Conservation (phyloP, 2,797 vertebrate species). For the Botia almorhae region DNA sequence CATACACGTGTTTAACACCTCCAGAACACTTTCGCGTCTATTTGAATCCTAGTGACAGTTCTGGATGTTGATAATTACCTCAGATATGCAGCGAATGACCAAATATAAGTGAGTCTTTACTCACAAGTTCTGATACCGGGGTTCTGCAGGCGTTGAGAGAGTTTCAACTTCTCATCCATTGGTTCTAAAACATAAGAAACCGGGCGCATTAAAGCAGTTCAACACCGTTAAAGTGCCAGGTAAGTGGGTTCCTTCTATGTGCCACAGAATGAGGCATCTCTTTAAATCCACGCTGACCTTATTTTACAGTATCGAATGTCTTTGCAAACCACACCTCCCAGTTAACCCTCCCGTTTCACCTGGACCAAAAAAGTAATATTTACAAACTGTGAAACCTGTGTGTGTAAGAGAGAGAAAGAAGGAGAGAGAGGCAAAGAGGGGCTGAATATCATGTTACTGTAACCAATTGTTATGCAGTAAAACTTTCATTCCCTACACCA, state of each 20-base stretch:
- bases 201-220: neutral
- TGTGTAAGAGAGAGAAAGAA: conserved; percentile 28
- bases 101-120: neutral
- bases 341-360: conserved; percentile 51
- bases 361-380: conserved; percentile 7
- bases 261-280: conserved; percentile 69
- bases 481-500: neutral
- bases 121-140: neutral
- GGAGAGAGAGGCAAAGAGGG: conserved; percentile 11
- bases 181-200: neutral
- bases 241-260: neutral
- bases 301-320: conserved; percentile 62
- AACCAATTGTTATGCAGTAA: neutral
- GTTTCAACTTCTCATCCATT: neutral
- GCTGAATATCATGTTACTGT: neutral
- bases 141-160: neutral
- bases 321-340: conserved; percentile 72
- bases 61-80: conserved; percentile 12
- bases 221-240: neutral
- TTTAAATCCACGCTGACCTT: conserved; percentile 78
- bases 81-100: conserved; percentile 1
- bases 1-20: no score
- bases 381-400: neutral
- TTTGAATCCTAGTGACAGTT: no score
- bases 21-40: no score